Base-by-base conservation (phyloP, 2,888 invertebrate genomes). In the Ennomos erosarius region DNA sequence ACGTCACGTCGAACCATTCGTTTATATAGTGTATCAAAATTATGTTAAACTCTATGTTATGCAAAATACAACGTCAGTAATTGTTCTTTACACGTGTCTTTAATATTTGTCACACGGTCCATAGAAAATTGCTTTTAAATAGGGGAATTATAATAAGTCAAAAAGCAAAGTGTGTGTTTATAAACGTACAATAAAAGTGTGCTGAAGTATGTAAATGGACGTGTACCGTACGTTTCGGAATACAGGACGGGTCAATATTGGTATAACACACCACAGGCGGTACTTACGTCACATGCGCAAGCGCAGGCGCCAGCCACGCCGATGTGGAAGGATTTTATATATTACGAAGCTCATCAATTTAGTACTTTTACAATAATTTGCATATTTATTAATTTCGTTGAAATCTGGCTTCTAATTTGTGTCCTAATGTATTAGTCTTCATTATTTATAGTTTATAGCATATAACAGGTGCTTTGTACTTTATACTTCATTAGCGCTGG, bases 221-320 rank as follows among this genome's bases (percentile, higher is more conserved):
- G 26, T 26, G 16, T 13, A 10, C 45, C 8, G 10, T 11, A 39
- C 40, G 35, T 47, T 36, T 16, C 13, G 38, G 35, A 10, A 36
- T 38, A 44, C 52, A 33, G 44, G 38, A 45, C 45, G 44, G 26
- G 36, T 47, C 47, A 55, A 54, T 48, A 55, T 43, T 55, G 42
- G 36, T n/a, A 38, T 47, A 40, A 40, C 40, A 36, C 46, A 9
- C 34, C 40, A 36, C 46, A 5, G 38, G 13, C 11, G 46, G 12
- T 38, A 11, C 12, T 12, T 36, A 48, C 37, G 37, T 49, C 43
- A 49, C n/a, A n/a, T 38, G 36, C 12, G 43, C 33, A 16, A 10
- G n/a, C 39, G 53, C 39, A 53, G 34, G 11, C 36, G 26, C 36
- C 26, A 11, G 12, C 11, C 9, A 11, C 26, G 26, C 26, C 26